These are phyloP conservation scores for Cinclus mexicanus DNA, from an alignment of 2,113 vertebrate species.

Conservation along the genomic window DNA sequence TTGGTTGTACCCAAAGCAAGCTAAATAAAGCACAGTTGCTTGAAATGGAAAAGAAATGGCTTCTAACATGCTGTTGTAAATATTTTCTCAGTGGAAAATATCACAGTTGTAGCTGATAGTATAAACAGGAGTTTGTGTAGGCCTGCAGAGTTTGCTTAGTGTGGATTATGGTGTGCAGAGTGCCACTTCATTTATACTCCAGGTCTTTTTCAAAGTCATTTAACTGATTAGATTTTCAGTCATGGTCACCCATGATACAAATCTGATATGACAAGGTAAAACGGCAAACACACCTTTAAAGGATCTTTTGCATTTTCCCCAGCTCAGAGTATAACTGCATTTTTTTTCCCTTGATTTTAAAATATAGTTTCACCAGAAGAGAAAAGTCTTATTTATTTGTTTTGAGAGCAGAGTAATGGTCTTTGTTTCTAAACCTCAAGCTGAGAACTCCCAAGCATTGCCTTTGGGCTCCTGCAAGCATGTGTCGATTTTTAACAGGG, in stretches of 20 bases:
- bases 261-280: background rate
- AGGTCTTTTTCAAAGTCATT: background rate
- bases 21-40: background rate
- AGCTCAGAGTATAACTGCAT: background rate
- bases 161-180: background rate
- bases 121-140: background rate
- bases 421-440: background rate
- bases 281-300: background rate
- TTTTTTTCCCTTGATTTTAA: background rate
- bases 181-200: background rate
- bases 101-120: background rate
- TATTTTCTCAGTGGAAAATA: background rate
- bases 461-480: background rate
- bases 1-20: background rate
- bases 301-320: background rate
- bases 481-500: background rate
- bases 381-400: background rate
- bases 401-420: background rate
- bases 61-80: background rate
- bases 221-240: background rate
- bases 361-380: rapidly evolving
- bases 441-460: background rate
- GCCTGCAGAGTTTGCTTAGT: background rate
- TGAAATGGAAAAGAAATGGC: background rate
- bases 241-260: background rate